Evolutionary conservation across 2,888 invertebrate species (phyloP), one percentile per base, ranked within the genome.

Genomic region (Sylvicola cinctus): DNA sequence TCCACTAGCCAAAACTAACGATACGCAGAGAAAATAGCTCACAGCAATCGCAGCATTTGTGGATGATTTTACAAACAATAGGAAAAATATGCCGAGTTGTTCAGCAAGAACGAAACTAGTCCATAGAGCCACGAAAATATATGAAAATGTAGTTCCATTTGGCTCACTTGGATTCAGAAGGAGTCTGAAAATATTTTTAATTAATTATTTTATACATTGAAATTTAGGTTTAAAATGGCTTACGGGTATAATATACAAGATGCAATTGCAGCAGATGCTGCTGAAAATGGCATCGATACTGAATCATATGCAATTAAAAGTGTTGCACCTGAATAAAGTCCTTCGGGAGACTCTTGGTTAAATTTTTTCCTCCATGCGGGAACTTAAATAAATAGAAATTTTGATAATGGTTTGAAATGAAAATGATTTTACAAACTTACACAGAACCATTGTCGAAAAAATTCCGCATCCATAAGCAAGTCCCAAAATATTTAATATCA

Each of bases 291-390:
- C 37, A 90, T 57, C 0, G 81, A 78, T 11, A 81, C 70, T 3
- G 85, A 55, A 41, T 80, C 76, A 56, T 85, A 85, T 0, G 84
- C 75, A 1, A 85, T 61, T 1, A 90, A 61, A 45, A 90, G 68
- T 41, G 84, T 70, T 1, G 83, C 77, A 0, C 90, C 90, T 3
- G 81, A 76, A 53, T 91, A 91, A 1, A 85, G 58, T 0, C 87
- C 87, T 54, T 88, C 87, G 34, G 87, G 74, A 1, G 79, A 74
- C 49, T 91, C 91, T 50, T 90, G 87, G 43, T 85, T 87, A 56
- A 87, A 90, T 28, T 84, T 66, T n/a, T 81, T 84, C n/a, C 90
- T 65, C 58, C 81, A 81, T 23, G 71, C 70, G 3, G 83, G 77
- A 61, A 74, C 83, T 83, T 49, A 13, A 61, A 58, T 36, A 31